Percentiles rank a stretch among this genome's conserved stretches.
Conservation (phyloP, 2,797 vertebrate species). For the Rhinophrynus dorsalis region DNA sequence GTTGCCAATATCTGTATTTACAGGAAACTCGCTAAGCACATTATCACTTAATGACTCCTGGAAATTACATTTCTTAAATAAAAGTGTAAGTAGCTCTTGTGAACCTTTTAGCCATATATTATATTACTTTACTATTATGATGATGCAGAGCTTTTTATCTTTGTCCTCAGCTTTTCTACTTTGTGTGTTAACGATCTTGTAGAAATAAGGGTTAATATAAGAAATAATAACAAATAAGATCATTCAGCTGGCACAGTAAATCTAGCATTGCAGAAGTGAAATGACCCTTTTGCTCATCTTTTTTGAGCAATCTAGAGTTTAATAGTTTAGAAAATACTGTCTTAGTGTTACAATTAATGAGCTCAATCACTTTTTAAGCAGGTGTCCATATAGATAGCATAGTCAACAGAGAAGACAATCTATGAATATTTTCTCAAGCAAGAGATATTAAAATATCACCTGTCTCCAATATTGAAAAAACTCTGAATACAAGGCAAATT, state of each 20-base stretch:
- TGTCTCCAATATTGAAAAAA: not conserved
- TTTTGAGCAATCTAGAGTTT: slow-evolving; percentile 16
- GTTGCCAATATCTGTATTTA: slow-evolving; percentile 15
- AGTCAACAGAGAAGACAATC: slow-evolving; percentile 23
- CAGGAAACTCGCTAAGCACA: slow-evolving; percentile 9
- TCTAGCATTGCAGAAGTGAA: slow-evolving; percentile 14
- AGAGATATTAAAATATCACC: not conserved
- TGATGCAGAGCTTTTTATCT: too few relatives aligned
- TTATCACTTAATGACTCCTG: slow-evolving; percentile 28
- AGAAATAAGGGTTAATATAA: not conserved
- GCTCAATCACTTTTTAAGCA: slow-evolving; percentile 22
- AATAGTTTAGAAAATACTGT: slow-evolving; percentile 21
- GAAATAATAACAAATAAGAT: slow-evolving; percentile 8
- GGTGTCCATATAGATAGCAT: slow-evolving; percentile 28
- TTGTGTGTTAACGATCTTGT: not conserved
- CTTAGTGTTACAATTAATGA: slow-evolving; percentile 31
- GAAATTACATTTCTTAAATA: slow-evolving; percentile 4
- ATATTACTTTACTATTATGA: not conserved
- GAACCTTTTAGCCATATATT: not conserved
- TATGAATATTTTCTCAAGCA: not conserved
- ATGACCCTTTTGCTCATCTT: slow-evolving; percentile 21
- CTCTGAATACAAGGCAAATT: too few relatives aligned
- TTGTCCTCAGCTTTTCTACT: not conserved
- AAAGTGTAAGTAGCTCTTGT: not conserved
- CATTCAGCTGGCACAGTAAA: slow-evolving; percentile 11